Evolutionary conservation across 2,888 invertebrate species (phyloP).

Genomic region (Podotricha telesiphe): DNA sequence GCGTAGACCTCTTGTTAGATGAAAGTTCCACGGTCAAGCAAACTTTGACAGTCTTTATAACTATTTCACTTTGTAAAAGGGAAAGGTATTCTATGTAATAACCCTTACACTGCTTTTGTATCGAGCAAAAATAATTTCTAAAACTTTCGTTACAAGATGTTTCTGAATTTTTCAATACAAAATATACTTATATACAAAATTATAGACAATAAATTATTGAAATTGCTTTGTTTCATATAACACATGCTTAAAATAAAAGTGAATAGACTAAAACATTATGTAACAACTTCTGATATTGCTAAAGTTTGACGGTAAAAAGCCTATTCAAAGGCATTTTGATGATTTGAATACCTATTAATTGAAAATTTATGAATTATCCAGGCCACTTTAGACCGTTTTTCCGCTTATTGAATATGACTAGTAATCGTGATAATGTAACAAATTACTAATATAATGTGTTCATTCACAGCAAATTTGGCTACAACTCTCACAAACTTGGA

Average conservation of each 20-base stretch:
- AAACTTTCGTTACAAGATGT: neutral
- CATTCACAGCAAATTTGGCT: slow-evolving; percentile 87
- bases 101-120: neutral
- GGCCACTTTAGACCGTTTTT: too few relatives aligned
- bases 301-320: too few relatives aligned
- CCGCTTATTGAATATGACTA: too few relatives aligned
- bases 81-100: slow-evolving; percentile 30
- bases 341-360: neutral
- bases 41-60: slow-evolving; percentile 38
- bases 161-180: neutral
- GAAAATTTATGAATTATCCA: too few relatives aligned
- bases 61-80: slow-evolving; percentile 40
- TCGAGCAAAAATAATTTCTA: neutral
- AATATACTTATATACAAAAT: neutral
- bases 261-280: too few relatives aligned
- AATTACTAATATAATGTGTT: neutral
- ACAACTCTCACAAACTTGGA: slow-evolving; percentile 87
- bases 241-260: too few relatives aligned
- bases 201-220: neutral
- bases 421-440: neutral
- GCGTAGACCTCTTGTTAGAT: slow-evolving; percentile 30
- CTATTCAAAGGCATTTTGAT: neutral
- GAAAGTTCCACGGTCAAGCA: slow-evolving; percentile 34
- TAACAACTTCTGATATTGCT: too few relatives aligned
- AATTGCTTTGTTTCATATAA: too few relatives aligned